Evolutionary conservation across 2,113 vertebrate species (phyloP).

Genomic region (Polypterus bichir): DNA sequence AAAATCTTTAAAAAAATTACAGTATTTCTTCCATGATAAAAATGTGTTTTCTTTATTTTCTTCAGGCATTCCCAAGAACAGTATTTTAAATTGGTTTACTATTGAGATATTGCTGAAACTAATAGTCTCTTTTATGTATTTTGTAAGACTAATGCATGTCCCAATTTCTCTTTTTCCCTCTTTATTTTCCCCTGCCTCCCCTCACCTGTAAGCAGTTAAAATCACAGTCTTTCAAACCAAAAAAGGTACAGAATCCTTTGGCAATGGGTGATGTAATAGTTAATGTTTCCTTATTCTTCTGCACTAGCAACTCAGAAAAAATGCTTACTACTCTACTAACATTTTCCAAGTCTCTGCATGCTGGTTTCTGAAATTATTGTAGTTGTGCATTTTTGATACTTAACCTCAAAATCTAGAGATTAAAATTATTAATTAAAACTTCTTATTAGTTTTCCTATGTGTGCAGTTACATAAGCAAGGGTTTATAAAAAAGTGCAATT

Average conservation of each 20-base stretch:
- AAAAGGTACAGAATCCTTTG: conserved; percentile 64
- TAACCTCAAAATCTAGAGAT: too few species aligned
- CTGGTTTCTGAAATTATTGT: conserved; percentile 4
- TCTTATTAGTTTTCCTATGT: too few species aligned
- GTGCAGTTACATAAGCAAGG: too few species aligned
- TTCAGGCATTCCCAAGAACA: too few species aligned
- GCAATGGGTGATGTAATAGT: conserved; percentile 1
- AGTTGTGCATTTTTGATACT: too few species aligned
- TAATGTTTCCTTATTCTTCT: neutral
- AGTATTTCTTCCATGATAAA: too few species aligned
- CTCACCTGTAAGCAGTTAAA: conserved; percentile 52
- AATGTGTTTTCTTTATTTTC: too few species aligned
- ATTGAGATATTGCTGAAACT: too few species aligned
- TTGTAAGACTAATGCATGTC: conserved; percentile 31
- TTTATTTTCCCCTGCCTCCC: conserved; percentile 33
- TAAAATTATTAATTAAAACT: too few species aligned
- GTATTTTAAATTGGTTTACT: too few species aligned
- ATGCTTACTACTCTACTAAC: neutral
- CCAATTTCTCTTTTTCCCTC: conserved; percentile 28
- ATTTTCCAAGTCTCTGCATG: conserved; percentile 29
- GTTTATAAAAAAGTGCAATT: too few species aligned
- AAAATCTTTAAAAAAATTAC: too few species aligned
- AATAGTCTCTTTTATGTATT: neutral
- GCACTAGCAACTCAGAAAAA: neutral
- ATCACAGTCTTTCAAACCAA: conserved; percentile 63